Base-by-base conservation (phyloP, 2,888 invertebrate genomes). In the Strigamia crassipes region DNA sequence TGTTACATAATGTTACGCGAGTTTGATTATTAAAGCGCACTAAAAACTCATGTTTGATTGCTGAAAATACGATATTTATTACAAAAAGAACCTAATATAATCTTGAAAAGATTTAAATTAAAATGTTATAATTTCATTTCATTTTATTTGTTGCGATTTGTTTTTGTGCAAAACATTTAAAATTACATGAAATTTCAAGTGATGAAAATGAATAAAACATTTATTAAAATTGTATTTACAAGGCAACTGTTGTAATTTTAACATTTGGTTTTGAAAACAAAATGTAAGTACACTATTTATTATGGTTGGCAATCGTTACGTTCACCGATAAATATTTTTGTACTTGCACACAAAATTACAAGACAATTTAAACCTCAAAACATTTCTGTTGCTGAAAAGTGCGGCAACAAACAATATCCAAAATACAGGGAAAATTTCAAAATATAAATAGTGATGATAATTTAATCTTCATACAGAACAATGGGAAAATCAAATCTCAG, bases 401-500 rank as follows among this genome's bases (percentile, higher is more conserved):
- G 12, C 12, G 73, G 78, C n/a, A 21, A 34, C 38, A 27, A 5
- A n/a, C 78, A 15, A n/a, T n/a, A n/a, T n/a, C n/a, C n/a, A n/a
- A 15, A 13, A 21, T 23, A 15, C 31, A 10, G 1, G 78, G 2
- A 61, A 61, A 9, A 61, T 12, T 15, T 3, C 15, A 61, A 61
- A 18, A 61, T 61, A 61, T 18, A 23, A 5, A 9, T 4, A 51
- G 18, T 18, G 18, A 61, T 18, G 61, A 51, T 21, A 27, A 78
- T 31, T 80, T 73, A 83, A n/a, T 73, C 85, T 81, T 87, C 86
- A 84, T 86, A 87, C 80, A 88, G 82, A 18, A 87, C 85, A 79
- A 87, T 85, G 9, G 87, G 87, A 83, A 87, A 85, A 84, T 88
- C 87, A 81, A 85, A 86, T 84, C 87, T 85, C 15, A 88, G 84